Base-by-base conservation (phyloP, 35 echinoderm and acorn worm genomes). In the Heliocidaris tuberculata region DNA sequence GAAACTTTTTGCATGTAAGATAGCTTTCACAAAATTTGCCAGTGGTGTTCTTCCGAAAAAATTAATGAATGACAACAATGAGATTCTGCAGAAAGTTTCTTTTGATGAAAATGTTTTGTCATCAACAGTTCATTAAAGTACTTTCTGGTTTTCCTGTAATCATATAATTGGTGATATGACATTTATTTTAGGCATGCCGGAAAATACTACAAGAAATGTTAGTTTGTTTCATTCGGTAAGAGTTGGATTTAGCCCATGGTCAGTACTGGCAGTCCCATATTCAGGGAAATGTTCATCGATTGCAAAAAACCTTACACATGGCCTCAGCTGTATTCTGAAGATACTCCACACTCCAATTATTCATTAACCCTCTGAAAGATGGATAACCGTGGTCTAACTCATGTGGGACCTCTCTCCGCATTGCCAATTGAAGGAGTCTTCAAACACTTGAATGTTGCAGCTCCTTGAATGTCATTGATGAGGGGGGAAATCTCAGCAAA, bases 341-440 rank as follows among this genome's bases (percentile, higher is more conserved):
- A 27, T 7, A 78, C 65, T 78, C 65, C 65, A 78, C 19, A 78
- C 65, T 78, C 21, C 21, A 78, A 78, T 78, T 78, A 78, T 78
- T 78, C 65, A 78, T 78, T 78, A 78, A 78, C 65, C 65, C 65
- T 78, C 65, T 78, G 27, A 78, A 78, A 78, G 65, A 78, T 78
- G 65, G 65, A 78, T 78, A 19, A 19, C 65, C 27, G 65, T 24
- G 65, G 65, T 78, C 65, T 78, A 19, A 78, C 21, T 78, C 65
- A 6, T 24, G 27, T 21, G 27, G 7, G 65, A 27, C 65, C 65
- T n/a, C 27, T 17, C 17, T 78, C 21, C 8, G 21, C 65, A 78
- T 78, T 78, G 65, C 65, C 65, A 78, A 78, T 78, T 78, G 5
- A n/a, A 78, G 65, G 65, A 78, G n/a, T 78, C 65, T n/a, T 78